Conservation (phyloP, 30 jellyfish, hydroid and myxozoan species). For the Pseudorhiza aurosa region DNA sequence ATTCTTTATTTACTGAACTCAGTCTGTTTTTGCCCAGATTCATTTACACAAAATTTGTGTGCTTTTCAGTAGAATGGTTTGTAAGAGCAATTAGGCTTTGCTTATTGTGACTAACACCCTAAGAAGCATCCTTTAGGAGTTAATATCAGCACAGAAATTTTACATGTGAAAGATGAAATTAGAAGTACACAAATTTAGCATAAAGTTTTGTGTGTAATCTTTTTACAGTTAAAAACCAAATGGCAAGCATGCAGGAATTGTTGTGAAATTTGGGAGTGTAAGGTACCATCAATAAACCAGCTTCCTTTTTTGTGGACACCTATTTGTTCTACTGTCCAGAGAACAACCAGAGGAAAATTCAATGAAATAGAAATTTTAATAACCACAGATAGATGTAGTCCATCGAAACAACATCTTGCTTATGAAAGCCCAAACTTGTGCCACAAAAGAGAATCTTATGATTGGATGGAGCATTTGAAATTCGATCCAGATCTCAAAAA, state of each 20-base stretch:
- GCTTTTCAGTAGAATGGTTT: too few relatives aligned
- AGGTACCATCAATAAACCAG: neutral
- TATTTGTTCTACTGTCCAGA: neutral
- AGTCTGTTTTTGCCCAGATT: too few relatives aligned
- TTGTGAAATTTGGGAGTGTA: constrained; percentile 4
- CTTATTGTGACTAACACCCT: too few relatives aligned
- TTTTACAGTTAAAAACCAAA: neutral
- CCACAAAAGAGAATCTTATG: neutral
- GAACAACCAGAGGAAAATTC: neutral
- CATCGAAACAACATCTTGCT: neutral
- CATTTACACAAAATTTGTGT: too few relatives aligned
- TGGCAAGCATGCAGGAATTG: neutral
- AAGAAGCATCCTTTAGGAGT: too few relatives aligned
- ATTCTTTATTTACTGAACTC: too few relatives aligned
- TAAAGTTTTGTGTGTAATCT: too few relatives aligned
- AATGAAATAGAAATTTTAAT: neutral
- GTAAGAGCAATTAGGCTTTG: too few relatives aligned
- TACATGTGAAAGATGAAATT: too few relatives aligned
- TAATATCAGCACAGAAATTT: too few relatives aligned
- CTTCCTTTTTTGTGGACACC: constrained; percentile 32
- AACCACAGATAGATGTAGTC: neutral
- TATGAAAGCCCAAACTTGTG: neutral
- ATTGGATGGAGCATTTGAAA: neutral
- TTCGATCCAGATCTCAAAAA: neutral
- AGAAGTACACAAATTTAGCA: too few relatives aligned